phyloP scores from a whole-genome alignment of 2,797 vertebrate species.

The Morus bassanus region DNA sequence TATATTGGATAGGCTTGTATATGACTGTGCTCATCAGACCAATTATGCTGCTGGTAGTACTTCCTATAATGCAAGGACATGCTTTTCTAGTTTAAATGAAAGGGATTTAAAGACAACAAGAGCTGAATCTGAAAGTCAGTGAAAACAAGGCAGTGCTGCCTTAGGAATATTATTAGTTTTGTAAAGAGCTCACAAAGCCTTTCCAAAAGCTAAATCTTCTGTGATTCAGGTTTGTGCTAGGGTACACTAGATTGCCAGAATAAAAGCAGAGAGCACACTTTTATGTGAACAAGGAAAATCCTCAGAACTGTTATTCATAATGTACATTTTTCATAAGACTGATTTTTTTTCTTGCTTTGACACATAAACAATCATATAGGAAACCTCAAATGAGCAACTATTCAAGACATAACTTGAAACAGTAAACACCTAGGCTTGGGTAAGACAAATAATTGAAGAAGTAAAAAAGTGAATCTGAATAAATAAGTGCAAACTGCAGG shows the following conservation, averaged over 20 bases:
- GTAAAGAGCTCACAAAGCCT: neutral
- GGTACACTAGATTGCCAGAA: neutral
- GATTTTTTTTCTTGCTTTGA: neutral
- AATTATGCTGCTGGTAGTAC: neutral
- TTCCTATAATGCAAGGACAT: neutral
- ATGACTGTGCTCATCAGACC: neutral
- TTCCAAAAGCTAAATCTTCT: neutral
- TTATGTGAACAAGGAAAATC: neutral
- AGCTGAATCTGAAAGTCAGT: neutral
- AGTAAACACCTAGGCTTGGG: neutral
- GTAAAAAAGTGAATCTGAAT: neutral
- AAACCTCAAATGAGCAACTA: neutral
- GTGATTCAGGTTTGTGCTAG: neutral
- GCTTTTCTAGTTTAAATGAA: neutral
- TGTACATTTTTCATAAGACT: neutral
- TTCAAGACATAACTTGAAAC: neutral
- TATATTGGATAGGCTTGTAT: neutral
- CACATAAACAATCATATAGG: neutral
- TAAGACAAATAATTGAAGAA: neutral
- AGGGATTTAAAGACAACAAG: neutral
- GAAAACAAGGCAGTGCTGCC: neutral
- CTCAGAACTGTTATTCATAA: neutral
- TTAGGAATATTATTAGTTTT: neutral
- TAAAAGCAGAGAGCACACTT: neutral
- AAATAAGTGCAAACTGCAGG: neutral